Conservation (phyloP, 2,888 invertebrate species). For the Athalia circularis region DNA sequence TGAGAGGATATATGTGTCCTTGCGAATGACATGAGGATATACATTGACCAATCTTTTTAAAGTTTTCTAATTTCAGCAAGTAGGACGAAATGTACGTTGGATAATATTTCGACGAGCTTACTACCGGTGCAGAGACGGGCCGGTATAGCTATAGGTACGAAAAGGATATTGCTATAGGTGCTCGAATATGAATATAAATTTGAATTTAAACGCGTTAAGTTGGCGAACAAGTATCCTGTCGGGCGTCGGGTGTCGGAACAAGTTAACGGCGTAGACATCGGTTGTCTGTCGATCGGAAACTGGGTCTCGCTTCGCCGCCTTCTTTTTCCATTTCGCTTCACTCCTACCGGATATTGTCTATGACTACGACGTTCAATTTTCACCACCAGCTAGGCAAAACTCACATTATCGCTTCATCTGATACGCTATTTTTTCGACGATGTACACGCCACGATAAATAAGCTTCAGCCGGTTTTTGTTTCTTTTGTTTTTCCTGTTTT, state of each 20-base stretch:
- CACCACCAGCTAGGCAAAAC: neutral
- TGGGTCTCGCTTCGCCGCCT: conserved; percentile 10
- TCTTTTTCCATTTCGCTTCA: conserved; percentile 18
- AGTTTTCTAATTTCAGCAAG: no score
- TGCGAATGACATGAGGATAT: neutral
- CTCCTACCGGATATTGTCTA: conserved; percentile 26
- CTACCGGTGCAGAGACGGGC: no score
- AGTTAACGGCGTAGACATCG: conserved; percentile 22
- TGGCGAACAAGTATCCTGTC: conserved; percentile 7
- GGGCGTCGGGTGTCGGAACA: neutral
- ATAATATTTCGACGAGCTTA: no score
- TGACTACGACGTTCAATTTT: conserved; percentile 15
- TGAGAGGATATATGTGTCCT: neutral
- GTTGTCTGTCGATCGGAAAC: conserved; percentile 20
- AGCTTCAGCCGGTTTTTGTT: neutral
- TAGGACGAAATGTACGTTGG: no score
- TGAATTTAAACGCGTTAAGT: conserved; percentile 32
- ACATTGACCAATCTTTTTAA: neutral
- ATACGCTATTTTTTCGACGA: neutral
- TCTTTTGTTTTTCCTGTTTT: neutral
- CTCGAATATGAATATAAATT: conserved; percentile 37
- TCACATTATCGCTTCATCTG: no score
- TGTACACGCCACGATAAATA: neutral
- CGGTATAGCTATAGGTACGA: neutral
- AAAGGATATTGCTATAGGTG: conserved; percentile 22